Conservation (phyloP, 1,140 invertebrate species). For the Bacillus rossius region DNA sequence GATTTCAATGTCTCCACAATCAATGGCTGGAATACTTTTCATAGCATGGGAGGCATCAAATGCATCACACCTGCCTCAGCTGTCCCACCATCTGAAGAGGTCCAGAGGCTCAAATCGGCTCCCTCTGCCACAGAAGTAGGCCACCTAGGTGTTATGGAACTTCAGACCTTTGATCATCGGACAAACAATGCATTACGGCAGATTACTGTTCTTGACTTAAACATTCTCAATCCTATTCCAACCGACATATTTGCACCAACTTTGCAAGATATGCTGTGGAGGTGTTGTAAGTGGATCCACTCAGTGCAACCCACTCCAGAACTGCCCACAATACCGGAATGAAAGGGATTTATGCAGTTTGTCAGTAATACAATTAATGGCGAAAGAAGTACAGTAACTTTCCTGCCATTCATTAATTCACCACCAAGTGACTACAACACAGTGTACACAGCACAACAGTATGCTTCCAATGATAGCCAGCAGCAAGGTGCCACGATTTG, state of each 20-base stretch:
- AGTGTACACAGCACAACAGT: background rate
- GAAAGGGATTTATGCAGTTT: constrained; percentile 27
- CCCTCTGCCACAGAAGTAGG: background rate
- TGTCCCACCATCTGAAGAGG: background rate
- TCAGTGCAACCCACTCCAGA: background rate
- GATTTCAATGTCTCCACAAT: constrained; percentile 29
- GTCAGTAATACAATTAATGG: constrained; percentile 11
- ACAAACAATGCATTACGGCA: background rate
- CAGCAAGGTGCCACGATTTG: constrained; percentile 13
- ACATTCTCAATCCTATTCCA: background rate
- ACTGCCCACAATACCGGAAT: constrained; percentile 6
- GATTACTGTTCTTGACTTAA: background rate
- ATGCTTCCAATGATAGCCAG: background rate
- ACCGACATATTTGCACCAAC: background rate
- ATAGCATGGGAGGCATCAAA: constrained; percentile 30
- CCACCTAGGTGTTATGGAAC: background rate
- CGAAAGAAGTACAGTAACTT: constrained; percentile 14
- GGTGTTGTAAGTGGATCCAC: background rate
- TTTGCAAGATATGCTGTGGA: background rate
- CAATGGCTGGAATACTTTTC: constrained; percentile 30
- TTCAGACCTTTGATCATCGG: background rate
- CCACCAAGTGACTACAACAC: background rate
- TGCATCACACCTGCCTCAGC: constrained; percentile 16
- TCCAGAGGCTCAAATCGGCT: background rate
- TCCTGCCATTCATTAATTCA: background rate